Evolutionary conservation across 2,113 vertebrate species (phyloP).

Genomic region (Oryzias javanicus): DNA sequence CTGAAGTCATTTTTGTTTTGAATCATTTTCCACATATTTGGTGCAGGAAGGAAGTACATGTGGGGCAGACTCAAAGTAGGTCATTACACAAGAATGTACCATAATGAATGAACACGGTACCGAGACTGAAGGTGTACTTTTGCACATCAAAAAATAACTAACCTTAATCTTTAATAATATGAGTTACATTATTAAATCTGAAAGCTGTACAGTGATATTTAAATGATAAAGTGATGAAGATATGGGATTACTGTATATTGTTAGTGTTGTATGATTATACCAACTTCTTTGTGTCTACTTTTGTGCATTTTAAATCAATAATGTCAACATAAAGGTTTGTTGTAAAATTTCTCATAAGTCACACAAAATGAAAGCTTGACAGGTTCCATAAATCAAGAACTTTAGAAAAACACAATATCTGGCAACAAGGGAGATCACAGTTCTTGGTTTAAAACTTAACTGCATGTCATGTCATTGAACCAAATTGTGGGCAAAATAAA

Average conservation of each 20-base stretch:
- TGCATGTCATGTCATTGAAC: too few relatives aligned
- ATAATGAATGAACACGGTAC: slow-evolving; percentile 3
- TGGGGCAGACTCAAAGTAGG: slow-evolving; percentile 3
- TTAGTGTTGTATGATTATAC: slow-evolving; percentile 43
- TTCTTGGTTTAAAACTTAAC: too few relatives aligned
- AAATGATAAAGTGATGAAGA: slow-evolving; percentile 14
- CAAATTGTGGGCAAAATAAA: too few relatives aligned
- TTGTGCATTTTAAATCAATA: slow-evolving; percentile 67
- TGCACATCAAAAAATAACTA: slow-evolving; percentile 7
- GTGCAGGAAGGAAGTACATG: neutral
- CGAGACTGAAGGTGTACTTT: slow-evolving; percentile 7
- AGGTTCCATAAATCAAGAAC: slow-evolving; percentile 65
- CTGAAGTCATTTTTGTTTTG: neutral
- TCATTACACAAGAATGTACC: slow-evolving; percentile 3
- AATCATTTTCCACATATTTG: neutral
- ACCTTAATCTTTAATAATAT: slow-evolving; percentile 6
- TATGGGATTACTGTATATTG: slow-evolving; percentile 15
- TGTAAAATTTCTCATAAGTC: slow-evolving; percentile 57
- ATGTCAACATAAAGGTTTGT: slow-evolving; percentile 55
- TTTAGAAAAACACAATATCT: slow-evolving; percentile 51
- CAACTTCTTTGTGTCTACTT: slow-evolving; percentile 33
- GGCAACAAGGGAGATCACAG: neutral
- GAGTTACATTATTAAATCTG: neutral
- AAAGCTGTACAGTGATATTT: too few relatives aligned
- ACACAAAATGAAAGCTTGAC: slow-evolving; percentile 64